Percentiles rank a stretch among this genome's conserved stretches.
These are phyloP conservation scores for Sitobion miscanthi DNA, from an alignment of 1,140 invertebrate species.

Conservation along the genomic window DNA sequence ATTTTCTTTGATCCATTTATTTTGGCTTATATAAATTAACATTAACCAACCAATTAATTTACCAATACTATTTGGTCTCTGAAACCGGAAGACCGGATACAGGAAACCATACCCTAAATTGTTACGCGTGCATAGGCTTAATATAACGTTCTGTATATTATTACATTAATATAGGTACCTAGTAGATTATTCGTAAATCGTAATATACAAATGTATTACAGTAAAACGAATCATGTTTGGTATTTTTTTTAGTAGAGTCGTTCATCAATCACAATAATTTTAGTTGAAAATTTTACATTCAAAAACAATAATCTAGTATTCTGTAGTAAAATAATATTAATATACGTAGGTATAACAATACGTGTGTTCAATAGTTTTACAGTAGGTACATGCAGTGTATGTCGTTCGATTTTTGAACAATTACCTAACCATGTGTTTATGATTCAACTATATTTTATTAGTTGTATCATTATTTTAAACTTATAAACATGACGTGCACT, in stretches of 20 bases:
- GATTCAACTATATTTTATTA: not conserved
- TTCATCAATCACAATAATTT: not conserved
- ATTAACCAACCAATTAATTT: not conserved
- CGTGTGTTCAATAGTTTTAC: not conserved
- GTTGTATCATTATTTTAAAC: not conserved
- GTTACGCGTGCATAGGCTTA: constrained; percentile 51
- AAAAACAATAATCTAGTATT: not conserved
- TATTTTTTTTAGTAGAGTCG: not conserved
- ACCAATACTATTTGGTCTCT: not conserved
- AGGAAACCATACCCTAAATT: constrained; percentile 50
- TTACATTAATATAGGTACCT: not conserved
- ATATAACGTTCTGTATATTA: not conserved
- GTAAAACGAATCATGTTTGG: not conserved
- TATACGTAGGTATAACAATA: not conserved
- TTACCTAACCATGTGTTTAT: not conserved
- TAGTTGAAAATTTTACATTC: not conserved
- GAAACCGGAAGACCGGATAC: constrained; percentile 33
- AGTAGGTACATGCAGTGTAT: not conserved
- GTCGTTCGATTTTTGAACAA: not conserved
- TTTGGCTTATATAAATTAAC: not conserved
- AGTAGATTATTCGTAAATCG: not conserved
- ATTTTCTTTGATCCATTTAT: not conserved
- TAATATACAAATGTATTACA: not conserved
- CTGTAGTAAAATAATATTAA: no score
- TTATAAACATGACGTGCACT: not conserved